These are phyloP conservation scores for Hypsibius dujardini DNA, from an alignment of 1,140 invertebrate species.

Conservation along the genomic window DNA sequence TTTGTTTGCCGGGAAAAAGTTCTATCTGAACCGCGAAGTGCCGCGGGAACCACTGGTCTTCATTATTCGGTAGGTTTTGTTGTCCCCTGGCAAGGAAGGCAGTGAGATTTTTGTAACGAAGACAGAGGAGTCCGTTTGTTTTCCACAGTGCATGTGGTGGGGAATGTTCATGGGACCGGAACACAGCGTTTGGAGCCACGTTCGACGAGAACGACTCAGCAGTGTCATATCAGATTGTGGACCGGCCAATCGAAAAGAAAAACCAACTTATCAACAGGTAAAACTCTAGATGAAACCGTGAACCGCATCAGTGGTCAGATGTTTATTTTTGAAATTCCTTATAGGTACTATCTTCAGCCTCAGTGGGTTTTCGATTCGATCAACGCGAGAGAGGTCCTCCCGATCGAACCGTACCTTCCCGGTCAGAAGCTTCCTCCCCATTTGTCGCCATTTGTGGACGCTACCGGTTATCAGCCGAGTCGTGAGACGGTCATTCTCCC, in stretches of 20 bases:
- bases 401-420: conserved; percentile 81
- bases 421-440: conserved; percentile 78
- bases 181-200: conserved; percentile 61
- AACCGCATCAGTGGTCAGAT: too few species aligned
- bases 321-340: conserved; percentile 19
- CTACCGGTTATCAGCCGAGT: not conserved
- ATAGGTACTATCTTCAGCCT: conserved; percentile 86
- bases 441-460: conserved; percentile 83
- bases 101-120: too few species aligned
- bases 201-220: conserved; percentile 73
- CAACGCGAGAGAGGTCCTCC: conserved; percentile 63
- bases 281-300: not conserved
- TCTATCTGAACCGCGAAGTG: conserved; percentile 78
- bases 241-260: conserved; percentile 60
- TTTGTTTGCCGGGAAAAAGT: conserved; percentile 75
- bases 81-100: too few species aligned
- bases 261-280: conserved; percentile 53
- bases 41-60: conserved; percentile 54
- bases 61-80: conserved; percentile 36
- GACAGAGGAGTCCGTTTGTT: too few species aligned
- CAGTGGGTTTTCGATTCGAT: conserved; percentile 97
- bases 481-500: not conserved
- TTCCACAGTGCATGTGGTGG: conserved; percentile 60
- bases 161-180: conserved; percentile 85
- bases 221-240: conserved; percentile 94